Evolutionary conservation across 2,888 invertebrate genomes (phyloP).

Genomic region (Drosophila pegasa): DNA sequence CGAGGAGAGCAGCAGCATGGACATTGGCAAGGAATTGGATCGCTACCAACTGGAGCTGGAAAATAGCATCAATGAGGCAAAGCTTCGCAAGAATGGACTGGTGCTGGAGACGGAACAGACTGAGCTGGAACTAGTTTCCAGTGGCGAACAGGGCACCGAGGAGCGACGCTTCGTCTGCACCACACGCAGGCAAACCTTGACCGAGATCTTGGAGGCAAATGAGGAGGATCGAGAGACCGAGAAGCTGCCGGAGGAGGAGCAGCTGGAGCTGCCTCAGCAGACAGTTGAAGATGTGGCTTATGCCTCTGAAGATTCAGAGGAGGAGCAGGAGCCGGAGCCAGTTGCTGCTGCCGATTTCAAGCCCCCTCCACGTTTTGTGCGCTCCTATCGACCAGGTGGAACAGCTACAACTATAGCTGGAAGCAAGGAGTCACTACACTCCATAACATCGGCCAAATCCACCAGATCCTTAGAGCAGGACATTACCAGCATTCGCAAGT

Average conservation of each 20-base stretch:
- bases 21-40: conserved; percentile 84
- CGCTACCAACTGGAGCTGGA: conserved; percentile 84
- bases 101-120: conserved; percentile 29
- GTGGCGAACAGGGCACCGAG: conserved; percentile 21
- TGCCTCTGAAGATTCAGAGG: conserved; percentile 3
- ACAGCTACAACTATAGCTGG: not conserved
- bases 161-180: conserved; percentile 60
- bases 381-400: conserved; percentile 2
- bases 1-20: conserved; percentile 82
- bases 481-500: not conserved
- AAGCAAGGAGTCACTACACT: conserved; percentile 6
- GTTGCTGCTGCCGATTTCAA: not conserved
- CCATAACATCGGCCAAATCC: not conserved
- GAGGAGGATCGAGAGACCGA: conserved; percentile 6
- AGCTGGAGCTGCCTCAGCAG: not conserved
- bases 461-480: not conserved
- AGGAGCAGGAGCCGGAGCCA: not conserved
- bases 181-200: conserved; percentile 53
- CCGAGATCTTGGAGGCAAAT: conserved; percentile 63
- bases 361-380: not conserved
- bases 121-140: conserved; percentile 29
- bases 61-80: conserved; percentile 85
- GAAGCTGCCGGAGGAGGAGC: not conserved
- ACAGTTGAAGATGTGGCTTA: not conserved
- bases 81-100: conserved; percentile 72